Evolutionary conservation across 2,113 vertebrate genomes (phyloP), one percentile per base, ranked within the genome.

Genomic region (Micronycteris hirsuta): DNA sequence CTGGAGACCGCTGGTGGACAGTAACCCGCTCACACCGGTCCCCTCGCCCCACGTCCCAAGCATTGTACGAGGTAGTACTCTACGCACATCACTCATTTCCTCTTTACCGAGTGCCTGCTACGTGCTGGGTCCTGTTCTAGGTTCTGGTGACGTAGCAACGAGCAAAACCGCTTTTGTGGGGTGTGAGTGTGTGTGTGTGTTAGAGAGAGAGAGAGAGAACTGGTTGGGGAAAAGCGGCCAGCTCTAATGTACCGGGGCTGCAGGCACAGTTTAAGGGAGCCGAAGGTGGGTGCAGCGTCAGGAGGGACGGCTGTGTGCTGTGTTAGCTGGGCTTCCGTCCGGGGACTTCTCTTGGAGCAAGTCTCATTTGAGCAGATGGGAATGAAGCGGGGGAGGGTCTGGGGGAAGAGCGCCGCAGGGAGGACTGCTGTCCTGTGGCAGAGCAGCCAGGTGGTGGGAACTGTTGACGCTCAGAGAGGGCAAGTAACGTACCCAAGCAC

Each of bases 391-490:
- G 19, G 54, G 20, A 33, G 52, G 13, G 17, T 8, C 43, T n/a
- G 31, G 7, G 58, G 31, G 7, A 20, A 68, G 26, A 31, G 33
- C 0, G 26, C 43, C 31, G 49, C 63, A 3, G 4, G 0, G n/a
- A 70, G 49, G 38, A 31, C 36, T 70, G 73, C 4, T 8, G 24
- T 77, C 56, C 52, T 22, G 28, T 13, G 54, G 43, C 38, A 61
- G 22, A 77, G 45, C 47, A n/a, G 45, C 45, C 47, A n/a, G 19
- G 45, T 58, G 38, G 31, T 22, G 28, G 78, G 81, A 73, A 68
- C 49, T 28, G 6, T 41, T 2, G 38, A 61, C 14, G 36, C 76
- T 81, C 92, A 93, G 84, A 81, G 94, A 91, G 84, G 49, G n/a
- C 84, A 49, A 28, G 3, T 63, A 38, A 85, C 54, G 49, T 15